Percentiles rank a stretch among this genome's conserved stretches.
phyloP scores from a whole-genome alignment of 2,113 vertebrate species.

The Burhinus bistriatus region DNA sequence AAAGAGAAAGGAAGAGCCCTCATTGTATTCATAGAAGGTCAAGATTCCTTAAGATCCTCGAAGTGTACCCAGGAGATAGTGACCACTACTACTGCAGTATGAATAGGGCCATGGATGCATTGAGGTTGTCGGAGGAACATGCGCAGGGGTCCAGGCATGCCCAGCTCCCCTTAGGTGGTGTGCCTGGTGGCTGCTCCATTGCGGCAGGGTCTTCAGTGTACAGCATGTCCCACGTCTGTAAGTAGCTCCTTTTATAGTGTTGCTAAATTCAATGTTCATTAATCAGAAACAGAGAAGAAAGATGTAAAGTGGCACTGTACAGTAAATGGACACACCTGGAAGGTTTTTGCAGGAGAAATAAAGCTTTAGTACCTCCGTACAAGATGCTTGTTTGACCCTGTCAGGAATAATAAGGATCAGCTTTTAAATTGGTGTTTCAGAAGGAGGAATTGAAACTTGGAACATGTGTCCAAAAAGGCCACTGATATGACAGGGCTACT shows the following conservation, averaged over 20 bases:
- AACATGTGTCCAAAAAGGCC: neutral
- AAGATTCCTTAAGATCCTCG: neutral
- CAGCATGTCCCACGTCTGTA: neutral
- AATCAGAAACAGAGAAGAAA: neutral
- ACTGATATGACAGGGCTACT: neutral
- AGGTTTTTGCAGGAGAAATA: neutral
- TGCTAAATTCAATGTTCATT: neutral
- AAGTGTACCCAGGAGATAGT: neutral
- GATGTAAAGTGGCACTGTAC: neutral
- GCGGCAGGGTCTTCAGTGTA: neutral
- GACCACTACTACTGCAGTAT: neutral
- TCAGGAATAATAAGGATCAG: neutral
- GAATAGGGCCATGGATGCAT: neutral
- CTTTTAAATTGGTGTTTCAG: neutral
- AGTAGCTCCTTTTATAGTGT: neutral
- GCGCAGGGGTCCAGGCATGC: too few species aligned
- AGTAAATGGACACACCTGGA: neutral
- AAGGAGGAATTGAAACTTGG: neutral
- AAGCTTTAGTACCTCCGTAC: neutral
- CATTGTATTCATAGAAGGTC: neutral
- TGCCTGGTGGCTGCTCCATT: neutral
- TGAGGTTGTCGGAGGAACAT: rapidly evolving
- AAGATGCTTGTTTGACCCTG: neutral
- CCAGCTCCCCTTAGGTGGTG: neutral
- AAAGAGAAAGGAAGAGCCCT: neutral